These are phyloP conservation scores for Otus sunia DNA, from an alignment of 2,113 vertebrate genomes.

Conservation along the genomic window DNA sequence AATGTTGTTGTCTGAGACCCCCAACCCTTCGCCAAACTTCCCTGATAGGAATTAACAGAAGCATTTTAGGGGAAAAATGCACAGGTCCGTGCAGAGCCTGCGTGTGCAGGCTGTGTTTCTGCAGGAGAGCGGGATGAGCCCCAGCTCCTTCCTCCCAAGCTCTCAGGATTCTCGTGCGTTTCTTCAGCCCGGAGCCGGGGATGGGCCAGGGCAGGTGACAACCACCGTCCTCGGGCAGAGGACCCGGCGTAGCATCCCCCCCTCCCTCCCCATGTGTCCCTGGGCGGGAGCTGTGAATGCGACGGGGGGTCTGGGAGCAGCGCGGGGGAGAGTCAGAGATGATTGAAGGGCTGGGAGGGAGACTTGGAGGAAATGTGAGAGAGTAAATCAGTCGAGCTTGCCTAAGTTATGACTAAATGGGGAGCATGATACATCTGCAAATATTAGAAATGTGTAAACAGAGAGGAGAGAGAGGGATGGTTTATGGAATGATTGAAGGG, in stretches of 20 bases:
- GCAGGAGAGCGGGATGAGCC: neutral
- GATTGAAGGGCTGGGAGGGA: neutral
- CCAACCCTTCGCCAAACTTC: neutral
- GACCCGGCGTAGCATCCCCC: neutral
- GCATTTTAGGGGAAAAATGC: neutral
- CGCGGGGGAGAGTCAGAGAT: neutral
- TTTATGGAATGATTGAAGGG: constrained; percentile 40
- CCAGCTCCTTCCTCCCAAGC: neutral
- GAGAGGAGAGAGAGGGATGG: constrained; percentile 1
- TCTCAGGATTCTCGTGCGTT: neutral
- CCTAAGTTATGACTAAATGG: constrained; percentile 22
- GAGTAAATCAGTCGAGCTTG: constrained; percentile 20
- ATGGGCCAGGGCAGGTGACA: neutral
- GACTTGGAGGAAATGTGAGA: neutral
- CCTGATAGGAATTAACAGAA: neutral
- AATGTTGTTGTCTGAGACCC: neutral
- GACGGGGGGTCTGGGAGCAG: neutral
- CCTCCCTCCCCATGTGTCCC: neutral
- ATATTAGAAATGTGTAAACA: constrained; percentile 60
- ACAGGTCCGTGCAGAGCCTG: neutral
- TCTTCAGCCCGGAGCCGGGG: neutral
- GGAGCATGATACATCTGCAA: constrained; percentile 29
- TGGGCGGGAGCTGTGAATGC: neutral
- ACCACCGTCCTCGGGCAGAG: neutral
- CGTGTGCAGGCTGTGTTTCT: neutral